phyloP scores from a whole-genome alignment of 2,113 vertebrate genomes.

The Oncorhynchus keta region DNA sequence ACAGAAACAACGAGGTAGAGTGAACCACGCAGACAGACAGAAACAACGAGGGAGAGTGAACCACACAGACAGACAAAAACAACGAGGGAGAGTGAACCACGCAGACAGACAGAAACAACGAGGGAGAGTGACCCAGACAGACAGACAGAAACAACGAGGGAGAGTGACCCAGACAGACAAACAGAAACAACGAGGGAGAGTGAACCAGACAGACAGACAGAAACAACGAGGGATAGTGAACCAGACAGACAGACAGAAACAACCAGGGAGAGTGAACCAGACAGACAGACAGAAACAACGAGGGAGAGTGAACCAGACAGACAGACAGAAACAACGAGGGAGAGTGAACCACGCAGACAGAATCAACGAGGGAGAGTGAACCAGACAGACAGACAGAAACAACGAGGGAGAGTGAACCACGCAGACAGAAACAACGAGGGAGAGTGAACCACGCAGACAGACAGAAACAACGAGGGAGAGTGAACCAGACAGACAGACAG shows the following conservation, averaged over 20 bases:
- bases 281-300: background rate
- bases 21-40: background rate
- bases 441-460: too few species aligned
- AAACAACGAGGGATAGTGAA: background rate
- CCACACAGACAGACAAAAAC: background rate
- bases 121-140: background rate
- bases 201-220: conserved; percentile 6
- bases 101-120: background rate
- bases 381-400: background rate
- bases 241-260: background rate
- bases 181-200: background rate
- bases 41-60: too few species aligned
- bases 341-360: too few species aligned
- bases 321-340: background rate
- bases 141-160: conserved; percentile 5
- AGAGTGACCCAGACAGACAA: background rate
- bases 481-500: too few species aligned
- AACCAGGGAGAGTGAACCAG: background rate
- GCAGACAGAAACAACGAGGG: too few species aligned
- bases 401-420: background rate
- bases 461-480: too few species aligned
- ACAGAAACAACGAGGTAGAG: too few species aligned
- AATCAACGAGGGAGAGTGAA: background rate
- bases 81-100: background rate
- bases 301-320: background rate